Evolutionary conservation across 2,888 invertebrate genomes (phyloP).

Genomic region (Amiota minor): DNA sequence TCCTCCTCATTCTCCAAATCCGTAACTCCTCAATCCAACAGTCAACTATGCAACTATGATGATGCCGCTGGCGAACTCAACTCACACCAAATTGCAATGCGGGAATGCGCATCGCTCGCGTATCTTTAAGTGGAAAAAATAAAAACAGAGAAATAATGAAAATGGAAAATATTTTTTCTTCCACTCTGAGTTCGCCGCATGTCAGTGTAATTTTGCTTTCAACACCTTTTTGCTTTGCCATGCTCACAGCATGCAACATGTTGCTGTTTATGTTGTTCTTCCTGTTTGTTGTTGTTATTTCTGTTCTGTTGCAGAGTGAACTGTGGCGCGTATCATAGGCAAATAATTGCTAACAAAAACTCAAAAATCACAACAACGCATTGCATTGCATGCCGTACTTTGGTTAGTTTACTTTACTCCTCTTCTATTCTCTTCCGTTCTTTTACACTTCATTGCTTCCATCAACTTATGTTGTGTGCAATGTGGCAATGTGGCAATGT

Average conservation of each 20-base stretch:
- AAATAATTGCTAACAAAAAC: conserved; percentile 62
- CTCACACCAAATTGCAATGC: neutral
- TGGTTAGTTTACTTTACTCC: neutral
- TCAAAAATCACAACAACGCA: conserved; percentile 32
- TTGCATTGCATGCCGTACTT: conserved; percentile 31
- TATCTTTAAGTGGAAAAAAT: neutral
- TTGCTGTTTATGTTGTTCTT: conserved; percentile 13
- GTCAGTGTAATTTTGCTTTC: conserved; percentile 66
- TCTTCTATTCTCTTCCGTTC: neutral
- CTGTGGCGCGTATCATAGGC: conserved; percentile 63
- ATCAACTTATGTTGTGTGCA: neutral
- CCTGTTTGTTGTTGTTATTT: conserved; percentile 12
- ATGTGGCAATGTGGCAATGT: conserved; percentile 40
- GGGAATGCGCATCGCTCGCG: no score
- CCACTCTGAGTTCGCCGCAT: conserved; percentile 39
- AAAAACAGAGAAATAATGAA: neutral
- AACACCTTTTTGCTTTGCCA: conserved; percentile 55
- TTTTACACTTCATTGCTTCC: neutral
- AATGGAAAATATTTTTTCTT: conserved; percentile 12
- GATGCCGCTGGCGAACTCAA: neutral
- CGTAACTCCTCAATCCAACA: no score
- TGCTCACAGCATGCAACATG: conserved; percentile 50
- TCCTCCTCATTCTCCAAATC: no score
- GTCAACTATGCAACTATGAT: neutral
- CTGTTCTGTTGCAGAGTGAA: conserved; percentile 35